Percentiles rank a stretch among this genome's conserved stretches.
phyloP scores from a whole-genome alignment of 2,888 invertebrate genomes.

The Beris chalybata region DNA sequence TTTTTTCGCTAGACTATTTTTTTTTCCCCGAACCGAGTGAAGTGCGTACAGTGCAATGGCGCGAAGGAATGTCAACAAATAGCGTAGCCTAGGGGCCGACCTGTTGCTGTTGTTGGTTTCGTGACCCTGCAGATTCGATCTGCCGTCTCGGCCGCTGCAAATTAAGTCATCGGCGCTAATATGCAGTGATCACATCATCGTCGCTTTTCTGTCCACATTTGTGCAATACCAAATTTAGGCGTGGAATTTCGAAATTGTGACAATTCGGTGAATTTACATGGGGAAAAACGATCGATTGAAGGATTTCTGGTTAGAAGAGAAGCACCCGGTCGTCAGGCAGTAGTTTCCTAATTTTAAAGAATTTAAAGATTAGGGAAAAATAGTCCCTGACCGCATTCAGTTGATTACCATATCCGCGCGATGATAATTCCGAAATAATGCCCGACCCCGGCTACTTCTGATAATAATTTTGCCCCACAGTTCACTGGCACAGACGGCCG shows the following conservation, averaged over 20 bases:
- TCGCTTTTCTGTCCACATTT: no score
- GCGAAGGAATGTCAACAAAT: neutral
- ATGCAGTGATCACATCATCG: no score
- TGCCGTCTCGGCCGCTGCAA: no score
- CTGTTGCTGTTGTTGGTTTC: conserved; percentile 1
- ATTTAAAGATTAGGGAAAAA: neutral
- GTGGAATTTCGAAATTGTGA: no score
- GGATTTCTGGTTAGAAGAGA: neutral
- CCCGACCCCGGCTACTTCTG: neutral
- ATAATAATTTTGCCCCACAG: neutral
- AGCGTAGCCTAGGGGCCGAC: neutral
- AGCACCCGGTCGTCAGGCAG: neutral
- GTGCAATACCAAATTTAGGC: no score
- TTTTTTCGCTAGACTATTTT: conserved; percentile 5
- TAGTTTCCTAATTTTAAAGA: conserved; percentile 10
- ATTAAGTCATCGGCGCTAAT: no score
- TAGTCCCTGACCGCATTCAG: neutral
- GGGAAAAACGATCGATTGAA: no score
- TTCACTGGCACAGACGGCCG: neutral
- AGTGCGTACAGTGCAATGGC: conserved; percentile 3
- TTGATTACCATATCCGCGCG: neutral
- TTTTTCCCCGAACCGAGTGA: neutral
- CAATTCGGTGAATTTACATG: no score
- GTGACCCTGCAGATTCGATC: neutral
- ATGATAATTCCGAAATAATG: neutral